Base-by-base conservation (phyloP, 2,113 vertebrate genomes). In the Calyptommatus sinebrachiatus region DNA sequence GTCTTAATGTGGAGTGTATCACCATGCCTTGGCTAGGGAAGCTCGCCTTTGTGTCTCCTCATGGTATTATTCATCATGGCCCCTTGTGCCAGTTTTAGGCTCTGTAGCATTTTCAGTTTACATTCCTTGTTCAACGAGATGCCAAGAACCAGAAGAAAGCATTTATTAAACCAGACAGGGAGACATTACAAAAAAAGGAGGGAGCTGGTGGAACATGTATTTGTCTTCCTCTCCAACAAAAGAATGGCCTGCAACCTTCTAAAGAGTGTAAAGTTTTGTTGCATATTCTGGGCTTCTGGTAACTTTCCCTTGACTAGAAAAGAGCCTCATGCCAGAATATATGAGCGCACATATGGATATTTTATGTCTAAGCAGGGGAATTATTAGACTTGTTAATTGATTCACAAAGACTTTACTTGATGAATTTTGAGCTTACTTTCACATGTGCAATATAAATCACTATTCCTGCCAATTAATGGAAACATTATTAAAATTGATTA, bases 21-120 rank as follows among this genome's bases (percentile, higher is more conserved):
- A 71, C 82, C 78, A 81, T 60, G 72, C 86, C 72, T 28, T 71
- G 76, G 88, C 80, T 90, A 84, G 81, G 85, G 65, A 86, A 89
- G 73, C 87, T 85, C 66, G 7, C 90, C 91, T 91, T 78, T 74
- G 62, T 85, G 87, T 92, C 92, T 94, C 90, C 91, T 91, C 8
- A 66, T 76, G 87, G 73, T 85, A 85, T 90, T 93, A 92, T 93
- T 94, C 94, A 88, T 77, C 80, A 68, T 80, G 46, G 84, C 86
- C 73, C 78, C 77, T 77, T 86, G 79, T 89, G 89, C 93, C 91
- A 93, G 70, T 4, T 9, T 72, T 85, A 82, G 84, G 92, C 90
- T 93, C 92, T 83, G 89, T 45, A 71, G 92, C 82, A 86, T 91
- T 92, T 95, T 93, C 87, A 94, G 93, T 95, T 95, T 95, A 95